Evolutionary conservation across 92 coral and sea anemone species (phyloP).

Genomic region (Hydrozoanthus gracilis): DNA sequence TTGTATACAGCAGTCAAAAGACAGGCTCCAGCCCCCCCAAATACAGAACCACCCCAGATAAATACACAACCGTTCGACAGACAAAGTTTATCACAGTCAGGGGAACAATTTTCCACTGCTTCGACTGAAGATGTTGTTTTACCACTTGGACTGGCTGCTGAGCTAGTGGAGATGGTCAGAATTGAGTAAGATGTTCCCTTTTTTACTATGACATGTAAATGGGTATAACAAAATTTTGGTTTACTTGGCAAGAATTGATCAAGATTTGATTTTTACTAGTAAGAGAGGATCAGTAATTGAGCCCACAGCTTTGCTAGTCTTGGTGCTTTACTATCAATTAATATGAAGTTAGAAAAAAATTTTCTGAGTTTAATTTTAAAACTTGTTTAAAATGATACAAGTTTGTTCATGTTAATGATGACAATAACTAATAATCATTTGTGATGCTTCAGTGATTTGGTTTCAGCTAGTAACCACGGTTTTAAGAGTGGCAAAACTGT

Average conservation of each 20-base stretch:
- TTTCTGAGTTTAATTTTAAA: too few relatives aligned
- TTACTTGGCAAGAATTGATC: background rate
- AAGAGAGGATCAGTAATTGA: too few relatives aligned
- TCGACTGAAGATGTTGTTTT: slow-evolving; percentile 43
- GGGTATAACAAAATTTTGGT: background rate
- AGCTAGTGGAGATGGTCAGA: slow-evolving; percentile 73
- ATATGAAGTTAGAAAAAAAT: too few relatives aligned
- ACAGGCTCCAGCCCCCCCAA: slow-evolving; percentile 33
- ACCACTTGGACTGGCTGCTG: slow-evolving; percentile 71
- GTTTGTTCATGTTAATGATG: too few relatives aligned
- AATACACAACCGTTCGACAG: background rate
- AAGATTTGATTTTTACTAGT: too few relatives aligned
- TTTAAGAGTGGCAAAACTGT: too few relatives aligned
- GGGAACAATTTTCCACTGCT: slow-evolving; percentile 19
- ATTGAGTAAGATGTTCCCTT: slow-evolving; percentile 62
- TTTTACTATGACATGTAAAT: background rate
- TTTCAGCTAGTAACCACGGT: too few relatives aligned
- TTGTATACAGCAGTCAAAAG: slow-evolving; percentile 18
- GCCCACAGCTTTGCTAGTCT: too few relatives aligned
- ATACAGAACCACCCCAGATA: background rate
- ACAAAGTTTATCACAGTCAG: slow-evolving; percentile 9
- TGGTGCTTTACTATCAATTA: too few relatives aligned
- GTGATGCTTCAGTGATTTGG: too few relatives aligned
- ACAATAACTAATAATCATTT: too few relatives aligned
- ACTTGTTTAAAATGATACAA: too few relatives aligned